Base-by-base conservation (phyloP, 2,888 invertebrate genomes). In the Pterostichus niger region DNA sequence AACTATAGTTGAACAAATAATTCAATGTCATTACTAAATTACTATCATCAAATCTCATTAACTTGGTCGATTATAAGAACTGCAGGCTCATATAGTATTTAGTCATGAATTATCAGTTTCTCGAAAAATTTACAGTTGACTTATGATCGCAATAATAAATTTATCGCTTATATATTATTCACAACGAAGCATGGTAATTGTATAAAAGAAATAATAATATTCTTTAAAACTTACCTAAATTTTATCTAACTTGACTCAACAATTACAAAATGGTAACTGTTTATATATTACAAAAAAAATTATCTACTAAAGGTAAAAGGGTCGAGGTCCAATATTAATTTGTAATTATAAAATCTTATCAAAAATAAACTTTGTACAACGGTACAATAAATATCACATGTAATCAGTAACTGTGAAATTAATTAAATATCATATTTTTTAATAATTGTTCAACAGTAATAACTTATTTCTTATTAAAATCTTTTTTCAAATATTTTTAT, bases 1-100 rank as follows among this genome's bases (percentile, higher is more conserved):
- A 78, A 78, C 78, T 78, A 61, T 24, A 78, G 78, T 78, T 61
- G 56, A 13, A 17, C 78, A 78, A 61, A 78, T 61, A 15, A 78
- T n/a, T 56, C 17, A 78, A 24, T 78, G 78, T 44, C 33, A 59
- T 61, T 17, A 17, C 17, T 56, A 44, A 46, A 78, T 78, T 13
- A 61, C 13, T 46, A 44, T 61, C 13, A 44, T 56, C 59, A 31
- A 24, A 6, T 35, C 15, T 35, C 40, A 78, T 78, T 78, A 13
- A 9, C n/a, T 56, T 78, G 78, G 35, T 10, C 46, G 46, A n/a
- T 35, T 54, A 13, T 10, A 33, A 35, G 56, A 77, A 56, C 35
- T 54, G 54, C 33, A 56, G 35, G 33, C 54, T 71, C 10, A 40
- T 11, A 46, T 11, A 46, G 13, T 71, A 44, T 71, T 71, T 10